Evolutionary conservation across 2,113 vertebrate genomes (phyloP).

Genomic region (Scomber scombrus): DNA sequence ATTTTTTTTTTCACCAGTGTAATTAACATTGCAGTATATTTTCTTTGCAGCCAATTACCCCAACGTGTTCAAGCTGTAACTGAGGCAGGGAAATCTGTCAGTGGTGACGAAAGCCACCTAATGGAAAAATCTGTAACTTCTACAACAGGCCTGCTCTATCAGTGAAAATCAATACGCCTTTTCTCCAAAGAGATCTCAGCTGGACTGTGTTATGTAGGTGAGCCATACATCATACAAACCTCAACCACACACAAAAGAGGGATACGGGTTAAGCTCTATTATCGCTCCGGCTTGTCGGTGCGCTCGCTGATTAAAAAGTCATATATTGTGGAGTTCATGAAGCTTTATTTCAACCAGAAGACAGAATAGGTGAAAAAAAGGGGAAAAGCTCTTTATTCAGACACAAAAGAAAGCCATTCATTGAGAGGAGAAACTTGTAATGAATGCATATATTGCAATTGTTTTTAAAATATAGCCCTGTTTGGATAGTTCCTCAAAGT

Average conservation of each 20-base stretch:
- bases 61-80: conserved; percentile 17
- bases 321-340: conserved; percentile 16
- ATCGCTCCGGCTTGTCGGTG: neutral
- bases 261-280: conserved; percentile 8
- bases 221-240: conserved; percentile 40
- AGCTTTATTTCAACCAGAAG: conserved; percentile 69
- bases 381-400: conserved; percentile 55
- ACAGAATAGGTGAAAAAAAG: conserved; percentile 48
- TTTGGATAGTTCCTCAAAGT: conserved; percentile 26
- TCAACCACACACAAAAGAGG: neutral
- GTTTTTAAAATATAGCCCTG: conserved; percentile 41
- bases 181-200: conserved; percentile 47
- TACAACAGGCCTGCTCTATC: conserved; percentile 59
- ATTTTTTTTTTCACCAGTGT: conserved; percentile 14
- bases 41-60: conserved; percentile 50
- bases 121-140: conserved; percentile 69
- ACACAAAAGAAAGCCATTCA: conserved; percentile 51
- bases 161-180: conserved; percentile 70
- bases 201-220: conserved; percentile 26
- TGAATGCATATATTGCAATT: conserved; percentile 32
- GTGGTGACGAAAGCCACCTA: conserved; percentile 54
- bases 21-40: conserved; percentile 58
- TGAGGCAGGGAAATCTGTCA: conserved; percentile 33
- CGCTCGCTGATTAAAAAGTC: conserved; percentile 60
- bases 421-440: conserved; percentile 46